Conservation (phyloP, 2,888 invertebrate genomes). For the Alloscopus bannaensis region DNA sequence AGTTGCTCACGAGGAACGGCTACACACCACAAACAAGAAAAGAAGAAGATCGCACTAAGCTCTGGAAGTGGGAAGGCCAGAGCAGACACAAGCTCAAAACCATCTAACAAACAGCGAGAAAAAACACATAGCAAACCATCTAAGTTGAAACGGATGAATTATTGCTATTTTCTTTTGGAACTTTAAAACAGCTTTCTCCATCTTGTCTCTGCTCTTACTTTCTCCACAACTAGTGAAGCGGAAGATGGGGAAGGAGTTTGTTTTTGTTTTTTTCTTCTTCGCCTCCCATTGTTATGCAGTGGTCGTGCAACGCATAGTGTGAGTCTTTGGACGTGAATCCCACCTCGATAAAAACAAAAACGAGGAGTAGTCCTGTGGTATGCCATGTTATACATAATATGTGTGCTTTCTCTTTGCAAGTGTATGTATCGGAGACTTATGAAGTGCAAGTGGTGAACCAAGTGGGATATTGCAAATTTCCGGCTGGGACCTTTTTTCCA, state of each 20-base stretch:
- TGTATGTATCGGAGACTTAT: background rate
- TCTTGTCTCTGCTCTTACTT: slow-evolving; percentile 2
- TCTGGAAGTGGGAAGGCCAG: background rate
- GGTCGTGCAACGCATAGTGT: background rate
- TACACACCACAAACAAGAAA: slow-evolving; percentile 1
- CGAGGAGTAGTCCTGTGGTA: too few relatives aligned
- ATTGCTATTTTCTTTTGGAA: slow-evolving; percentile 47
- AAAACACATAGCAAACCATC: background rate
- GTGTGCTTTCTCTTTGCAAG: background rate
- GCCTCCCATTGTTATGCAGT: slow-evolving; percentile 13
- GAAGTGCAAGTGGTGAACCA: slow-evolving; percentile 1
- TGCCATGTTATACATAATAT: too few relatives aligned
- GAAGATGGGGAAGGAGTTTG: background rate
- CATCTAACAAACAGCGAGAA: too few relatives aligned
- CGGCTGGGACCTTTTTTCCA: slow-evolving; percentile 31
- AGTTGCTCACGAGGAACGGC: background rate
- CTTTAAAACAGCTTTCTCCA: slow-evolving; percentile 32
- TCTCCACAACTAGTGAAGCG: background rate
- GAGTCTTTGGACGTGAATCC: too few relatives aligned
- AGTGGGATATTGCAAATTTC: slow-evolving; percentile 57
- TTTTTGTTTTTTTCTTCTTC: slow-evolving; percentile 4
- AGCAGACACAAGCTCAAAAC: background rate
- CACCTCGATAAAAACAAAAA: too few relatives aligned
- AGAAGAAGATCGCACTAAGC: background rate
- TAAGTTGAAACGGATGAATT: slow-evolving; percentile 35